These are phyloP conservation scores for Zosterops lateralis DNA, from an alignment of 2,113 vertebrate species.

Conservation along the genomic window DNA sequence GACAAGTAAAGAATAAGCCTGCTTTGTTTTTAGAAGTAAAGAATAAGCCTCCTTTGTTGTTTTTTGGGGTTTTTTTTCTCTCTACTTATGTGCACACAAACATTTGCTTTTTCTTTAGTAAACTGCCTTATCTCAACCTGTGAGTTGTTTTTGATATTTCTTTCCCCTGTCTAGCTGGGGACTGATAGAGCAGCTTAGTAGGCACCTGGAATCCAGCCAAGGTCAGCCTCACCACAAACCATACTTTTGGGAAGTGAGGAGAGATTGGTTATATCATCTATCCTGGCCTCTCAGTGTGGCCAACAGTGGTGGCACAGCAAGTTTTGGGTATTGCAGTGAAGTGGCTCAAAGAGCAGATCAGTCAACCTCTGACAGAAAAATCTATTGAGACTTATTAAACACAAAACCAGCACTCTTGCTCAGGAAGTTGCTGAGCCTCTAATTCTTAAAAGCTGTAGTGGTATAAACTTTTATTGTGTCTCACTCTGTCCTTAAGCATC, in stretches of 20 bases:
- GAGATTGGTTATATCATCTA: neutral
- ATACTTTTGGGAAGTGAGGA: neutral
- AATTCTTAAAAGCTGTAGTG: neutral
- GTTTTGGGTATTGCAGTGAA: neutral
- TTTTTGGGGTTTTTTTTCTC: neutral
- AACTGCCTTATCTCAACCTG: neutral
- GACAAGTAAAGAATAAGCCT: neutral
- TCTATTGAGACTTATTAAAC: neutral
- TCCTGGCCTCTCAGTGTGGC: neutral
- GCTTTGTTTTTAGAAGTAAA: neutral
- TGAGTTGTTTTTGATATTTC: neutral
- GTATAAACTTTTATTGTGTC: neutral
- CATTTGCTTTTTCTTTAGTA: neutral
- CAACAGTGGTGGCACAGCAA: neutral
- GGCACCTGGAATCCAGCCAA: neutral
- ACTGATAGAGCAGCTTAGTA: neutral
- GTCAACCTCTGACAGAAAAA: neutral
- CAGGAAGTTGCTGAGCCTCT: neutral
- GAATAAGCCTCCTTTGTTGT: neutral
- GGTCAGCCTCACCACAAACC: neutral
- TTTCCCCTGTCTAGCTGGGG: neutral
- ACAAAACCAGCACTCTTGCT: neutral
- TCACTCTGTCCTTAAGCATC: neutral
- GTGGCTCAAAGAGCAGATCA: neutral
- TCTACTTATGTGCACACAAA: neutral